phyloP scores from a whole-genome alignment of 2,113 vertebrate genomes.

The Mobula hypostoma region DNA sequence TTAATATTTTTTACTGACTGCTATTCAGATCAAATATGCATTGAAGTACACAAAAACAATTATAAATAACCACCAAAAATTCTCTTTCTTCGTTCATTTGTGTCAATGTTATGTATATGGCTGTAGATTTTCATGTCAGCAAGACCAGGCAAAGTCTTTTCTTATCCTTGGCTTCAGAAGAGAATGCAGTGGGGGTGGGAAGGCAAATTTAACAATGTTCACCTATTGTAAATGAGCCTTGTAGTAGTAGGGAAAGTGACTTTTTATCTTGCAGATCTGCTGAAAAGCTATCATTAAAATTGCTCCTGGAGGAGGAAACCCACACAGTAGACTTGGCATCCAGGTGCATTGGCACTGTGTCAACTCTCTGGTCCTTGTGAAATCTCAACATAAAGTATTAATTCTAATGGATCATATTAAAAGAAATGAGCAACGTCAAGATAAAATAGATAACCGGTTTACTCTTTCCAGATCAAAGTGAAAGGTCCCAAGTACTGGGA shows the following conservation, averaged over 20 bases:
- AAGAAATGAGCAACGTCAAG: neutral
- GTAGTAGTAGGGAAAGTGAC: neutral
- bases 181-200: neutral
- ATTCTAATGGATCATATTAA: neutral
- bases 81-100: neutral
- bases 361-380: neutral
- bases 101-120: neutral
- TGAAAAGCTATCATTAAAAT: neutral
- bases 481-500: constrained; percentile 98
- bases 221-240: neutral
- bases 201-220: neutral
- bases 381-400: neutral
- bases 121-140: neutral
- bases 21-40: neutral
- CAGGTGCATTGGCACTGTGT: neutral
- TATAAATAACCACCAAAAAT: neutral
- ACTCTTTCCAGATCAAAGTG: constrained; percentile 76
- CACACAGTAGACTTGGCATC: neutral
- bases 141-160: neutral
- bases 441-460: constrained; percentile 35
- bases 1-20: neutral
- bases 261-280: neutral
- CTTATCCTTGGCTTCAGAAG: neutral
- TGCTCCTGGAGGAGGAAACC: neutral
- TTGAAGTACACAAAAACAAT: neutral